Percentiles rank a stretch among this genome's conserved stretches.
phyloP scores from a whole-genome alignment of 2,888 invertebrate genomes.

The Meghimatium bilineatum region DNA sequence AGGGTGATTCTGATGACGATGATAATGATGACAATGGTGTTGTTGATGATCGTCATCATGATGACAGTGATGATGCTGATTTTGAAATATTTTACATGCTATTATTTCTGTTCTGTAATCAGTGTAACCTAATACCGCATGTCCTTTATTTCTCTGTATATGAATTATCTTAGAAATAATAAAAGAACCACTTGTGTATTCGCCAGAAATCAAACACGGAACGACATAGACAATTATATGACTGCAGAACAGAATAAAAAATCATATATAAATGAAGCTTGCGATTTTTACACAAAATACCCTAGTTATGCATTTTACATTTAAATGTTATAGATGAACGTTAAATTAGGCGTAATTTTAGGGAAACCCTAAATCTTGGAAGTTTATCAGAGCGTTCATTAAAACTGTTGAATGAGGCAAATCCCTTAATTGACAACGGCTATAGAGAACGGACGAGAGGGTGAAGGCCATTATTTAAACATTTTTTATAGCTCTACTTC shows the following conservation, averaged over 20 bases:
- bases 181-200: no score
- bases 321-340: slow-evolving; percentile 18
- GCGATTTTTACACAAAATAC: neutral
- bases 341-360: slow-evolving; percentile 24
- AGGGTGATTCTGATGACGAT: no score
- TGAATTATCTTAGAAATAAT: no score
- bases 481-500: neutral
- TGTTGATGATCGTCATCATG: no score
- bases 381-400: slow-evolving; percentile 24
- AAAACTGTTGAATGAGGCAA: neutral
- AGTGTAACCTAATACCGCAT: no score
- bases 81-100: no score
- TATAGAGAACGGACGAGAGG: neutral
- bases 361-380: neutral
- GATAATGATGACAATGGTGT: no score
- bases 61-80: no score
- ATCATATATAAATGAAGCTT: neutral
- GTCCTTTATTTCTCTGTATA: no score
- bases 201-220: no score
- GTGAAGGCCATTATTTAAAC: slow-evolving; percentile 11
- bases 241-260: neutral
- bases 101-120: no score
- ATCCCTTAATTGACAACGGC: slow-evolving; percentile 17
- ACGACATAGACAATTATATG: no score
- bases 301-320: neutral